Evolutionary conservation across 2,797 vertebrate genomes (phyloP).

Genomic region (Pitangus sulphuratus): DNA sequence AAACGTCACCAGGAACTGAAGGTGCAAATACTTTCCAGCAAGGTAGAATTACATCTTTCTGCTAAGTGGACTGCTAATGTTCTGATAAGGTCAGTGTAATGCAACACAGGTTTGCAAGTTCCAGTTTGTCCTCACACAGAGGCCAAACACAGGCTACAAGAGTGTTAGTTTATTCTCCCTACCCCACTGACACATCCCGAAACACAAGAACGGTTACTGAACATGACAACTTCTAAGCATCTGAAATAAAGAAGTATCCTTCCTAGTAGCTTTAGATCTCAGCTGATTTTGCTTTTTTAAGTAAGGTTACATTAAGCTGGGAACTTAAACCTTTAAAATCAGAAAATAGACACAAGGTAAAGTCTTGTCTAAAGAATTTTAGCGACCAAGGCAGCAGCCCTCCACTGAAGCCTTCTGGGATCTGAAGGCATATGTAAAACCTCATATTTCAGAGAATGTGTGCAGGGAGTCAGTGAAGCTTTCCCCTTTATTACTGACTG

Average conservation of each 20-base stretch:
- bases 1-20: background rate
- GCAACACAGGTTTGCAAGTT: background rate
- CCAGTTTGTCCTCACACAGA: background rate
- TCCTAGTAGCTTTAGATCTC: background rate
- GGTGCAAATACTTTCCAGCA: background rate
- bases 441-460: background rate
- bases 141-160: background rate
- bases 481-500: background rate
- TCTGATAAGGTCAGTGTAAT: background rate
- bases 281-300: background rate
- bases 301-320: background rate
- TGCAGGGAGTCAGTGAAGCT: background rate
- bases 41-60: slow-evolving; percentile 9
- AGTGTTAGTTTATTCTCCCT: background rate
- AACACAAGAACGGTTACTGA: background rate
- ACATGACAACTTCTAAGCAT: background rate
- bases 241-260: background rate
- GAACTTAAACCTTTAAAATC: background rate
- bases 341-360: background rate
- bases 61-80: background rate
- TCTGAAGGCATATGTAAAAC: background rate
- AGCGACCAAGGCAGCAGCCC: background rate
- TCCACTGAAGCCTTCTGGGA: background rate
- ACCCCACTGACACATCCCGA: background rate
- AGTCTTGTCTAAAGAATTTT: background rate